Base-by-base conservation (phyloP, 1,140 invertebrate genomes). In the Episyrphus balteatus region DNA sequence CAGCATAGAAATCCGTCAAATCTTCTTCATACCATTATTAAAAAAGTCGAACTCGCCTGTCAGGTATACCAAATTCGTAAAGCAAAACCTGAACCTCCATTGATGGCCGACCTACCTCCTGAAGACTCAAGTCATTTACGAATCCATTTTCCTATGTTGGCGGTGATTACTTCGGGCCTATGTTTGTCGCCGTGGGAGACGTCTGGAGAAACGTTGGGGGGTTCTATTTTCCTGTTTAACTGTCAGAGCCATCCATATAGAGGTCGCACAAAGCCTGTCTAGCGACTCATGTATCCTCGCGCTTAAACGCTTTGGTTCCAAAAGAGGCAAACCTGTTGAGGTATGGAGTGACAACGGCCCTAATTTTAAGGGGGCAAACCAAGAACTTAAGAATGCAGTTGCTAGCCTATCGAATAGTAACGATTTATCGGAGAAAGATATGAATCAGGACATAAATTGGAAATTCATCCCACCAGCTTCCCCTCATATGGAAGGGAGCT, bases 291-390 rank as follows among this genome's bases (percentile, higher is more conserved):
- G 43, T 11, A 51, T 54, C 11, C 51, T 56, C 43, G 47, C 41
- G 0, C 8, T 56, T 8, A 19, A 47, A 45, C 33, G 55, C 15
- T 52, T 58, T 48, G 45, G 48, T 3, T 51, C 55, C 1, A 40
- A 55, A 8, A 21, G 55, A 9, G 55, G 57, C 5, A 46, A 50
- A 34, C 57, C 57, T 12, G 19, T 30, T 0, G 44, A 46, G 5
- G 53, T 73, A 1, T 61, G 55, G 43, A 51, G 46, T 14, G 70
- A 71, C 51, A 61, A 62, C 48, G 68, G 58, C 0, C 64, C 61
- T 1, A 70, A 62, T 48, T 69, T 70, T 45, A 39, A 55, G 8
- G 58, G 58, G 6, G 59, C 58, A 19, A 51, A 59, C 41, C 44
- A 46, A 1, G 48, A 42, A 21, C 62, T 42, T 48, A 65, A 18